Evolutionary conservation across 2,888 invertebrate genomes (phyloP).

Genomic region (Ormyrus pomaceus): DNA sequence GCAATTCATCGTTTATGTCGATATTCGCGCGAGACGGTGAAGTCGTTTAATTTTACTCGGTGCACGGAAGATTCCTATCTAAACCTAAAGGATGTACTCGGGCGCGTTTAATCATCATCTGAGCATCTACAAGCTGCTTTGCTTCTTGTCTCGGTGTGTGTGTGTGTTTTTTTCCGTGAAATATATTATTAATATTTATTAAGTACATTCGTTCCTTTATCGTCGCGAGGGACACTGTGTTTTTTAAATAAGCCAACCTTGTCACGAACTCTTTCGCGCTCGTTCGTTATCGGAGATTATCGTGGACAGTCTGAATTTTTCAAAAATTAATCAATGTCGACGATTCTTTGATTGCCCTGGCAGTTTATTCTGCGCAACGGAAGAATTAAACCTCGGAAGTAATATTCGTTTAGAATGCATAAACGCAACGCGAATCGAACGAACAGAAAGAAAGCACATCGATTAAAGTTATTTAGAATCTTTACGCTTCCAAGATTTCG

Average conservation of each 20-base stretch:
- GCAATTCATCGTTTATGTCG: slow-evolving; percentile 20
- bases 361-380: neutral
- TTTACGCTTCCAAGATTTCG: neutral
- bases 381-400: too few species aligned
- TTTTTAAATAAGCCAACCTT: neutral
- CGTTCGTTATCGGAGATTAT: slow-evolving; percentile 12
- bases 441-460: too few species aligned
- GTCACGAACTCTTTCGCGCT: neutral
- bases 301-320: neutral
- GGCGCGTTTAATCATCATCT: slow-evolving; percentile 40
- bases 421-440: neutral
- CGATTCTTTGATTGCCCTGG: too few species aligned
- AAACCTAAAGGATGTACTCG: slow-evolving; percentile 39
- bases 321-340: neutral
- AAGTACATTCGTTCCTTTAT: slow-evolving; percentile 16
- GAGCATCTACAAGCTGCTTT: slow-evolving; percentile 23
- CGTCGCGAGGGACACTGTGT: slow-evolving; percentile 10
- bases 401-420: neutral
- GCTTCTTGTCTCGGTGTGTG: neutral
- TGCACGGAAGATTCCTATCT: slow-evolving; percentile 41
- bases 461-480: neutral
- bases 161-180: slow-evolving; percentile 12
- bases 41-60: slow-evolving; percentile 16
- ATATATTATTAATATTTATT: neutral
- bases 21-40: slow-evolving; percentile 31